Percentiles rank a stretch among this genome's conserved stretches.
phyloP scores from a whole-genome alignment of 2,797 vertebrate genomes.

The Leuciscus waleckii region DNA sequence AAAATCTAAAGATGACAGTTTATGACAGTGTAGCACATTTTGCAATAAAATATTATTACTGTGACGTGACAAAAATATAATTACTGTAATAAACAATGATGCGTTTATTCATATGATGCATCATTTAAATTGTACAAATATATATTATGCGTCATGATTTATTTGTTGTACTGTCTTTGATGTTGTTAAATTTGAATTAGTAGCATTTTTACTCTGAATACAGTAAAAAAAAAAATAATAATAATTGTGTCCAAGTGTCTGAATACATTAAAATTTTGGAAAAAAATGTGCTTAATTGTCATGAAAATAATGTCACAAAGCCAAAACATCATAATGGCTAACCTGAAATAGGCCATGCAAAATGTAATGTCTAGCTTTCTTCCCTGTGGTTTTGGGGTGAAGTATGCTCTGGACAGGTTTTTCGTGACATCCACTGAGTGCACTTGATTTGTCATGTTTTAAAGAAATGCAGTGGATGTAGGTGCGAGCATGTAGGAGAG shows the following conservation, averaged over 20 bases:
- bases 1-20: neutral
- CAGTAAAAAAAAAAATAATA: neutral
- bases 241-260: neutral
- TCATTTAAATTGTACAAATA: neutral
- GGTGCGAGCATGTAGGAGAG: slow-evolving; percentile 29
- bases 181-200: neutral
- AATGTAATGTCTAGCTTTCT: no score
- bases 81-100: neutral
- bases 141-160: neutral
- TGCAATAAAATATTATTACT: no score
- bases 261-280: neutral
- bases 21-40: neutral
- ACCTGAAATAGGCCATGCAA: neutral
- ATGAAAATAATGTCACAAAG: neutral
- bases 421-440: neutral
- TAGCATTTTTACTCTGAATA: neutral
- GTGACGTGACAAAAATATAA: neutral
- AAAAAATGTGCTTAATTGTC: neutral
- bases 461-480: neutral
- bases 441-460: neutral
- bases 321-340: neutral
- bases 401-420: neutral
- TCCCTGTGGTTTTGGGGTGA: neutral
- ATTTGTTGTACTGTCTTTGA: neutral
- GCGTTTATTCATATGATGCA: neutral